These are phyloP conservation scores for Centropyge bicolor DNA, from an alignment of 2,797 vertebrate genomes.

Conservation along the genomic window DNA sequence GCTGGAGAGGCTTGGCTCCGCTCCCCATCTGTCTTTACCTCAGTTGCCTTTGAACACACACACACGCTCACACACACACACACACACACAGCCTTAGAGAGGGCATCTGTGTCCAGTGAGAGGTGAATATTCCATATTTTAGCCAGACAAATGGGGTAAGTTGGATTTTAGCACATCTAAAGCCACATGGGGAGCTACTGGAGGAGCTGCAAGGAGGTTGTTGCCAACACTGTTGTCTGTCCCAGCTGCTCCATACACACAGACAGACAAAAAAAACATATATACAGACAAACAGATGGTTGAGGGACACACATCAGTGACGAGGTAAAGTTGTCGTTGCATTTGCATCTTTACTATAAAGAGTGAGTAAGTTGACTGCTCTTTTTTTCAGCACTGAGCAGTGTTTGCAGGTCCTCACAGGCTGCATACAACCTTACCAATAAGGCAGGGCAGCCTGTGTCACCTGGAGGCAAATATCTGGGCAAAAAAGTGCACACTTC, in stretches of 20 bases:
- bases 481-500: too few species aligned
- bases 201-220: not conserved
- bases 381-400: too few species aligned
- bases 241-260: conserved; percentile 6
- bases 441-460: too few species aligned
- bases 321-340: not conserved
- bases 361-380: too few species aligned
- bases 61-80: conserved; percentile 17
- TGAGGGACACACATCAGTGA: not conserved
- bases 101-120: conserved; percentile 29
- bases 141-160: conserved; percentile 50
- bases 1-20: conserved; percentile 89
- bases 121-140: conserved; percentile 50
- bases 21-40: conserved; percentile 90
- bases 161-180: conserved; percentile 37
- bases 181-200: conserved; percentile 2
- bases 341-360: not conserved
- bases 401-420: too few species aligned
- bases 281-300: not conserved
- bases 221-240: conserved; percentile 3
- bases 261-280: not conserved
- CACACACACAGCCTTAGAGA: conserved; percentile 23
- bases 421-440: too few species aligned
- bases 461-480: too few species aligned
- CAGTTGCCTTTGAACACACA: conserved; percentile 47